These are phyloP conservation scores for Atethmia centrago DNA, from an alignment of 2,888 invertebrate species.

Conservation along the genomic window DNA sequence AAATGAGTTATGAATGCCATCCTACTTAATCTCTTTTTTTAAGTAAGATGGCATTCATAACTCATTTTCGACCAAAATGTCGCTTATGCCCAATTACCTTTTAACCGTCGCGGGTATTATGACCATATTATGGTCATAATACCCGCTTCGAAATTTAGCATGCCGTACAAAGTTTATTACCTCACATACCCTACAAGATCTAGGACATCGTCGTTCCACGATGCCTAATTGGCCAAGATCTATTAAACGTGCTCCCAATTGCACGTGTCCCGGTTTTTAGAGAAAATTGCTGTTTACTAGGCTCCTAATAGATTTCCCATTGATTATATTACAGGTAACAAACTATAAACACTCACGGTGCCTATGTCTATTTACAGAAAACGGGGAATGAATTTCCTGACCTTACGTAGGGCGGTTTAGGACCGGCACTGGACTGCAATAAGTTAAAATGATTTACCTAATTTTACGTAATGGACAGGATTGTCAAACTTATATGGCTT, in stretches of 20 bases:
- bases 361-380: not conserved
- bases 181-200: constrained; percentile 21
- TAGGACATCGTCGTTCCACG: constrained; percentile 19
- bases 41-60: no score
- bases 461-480: no score
- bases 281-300: constrained; percentile 15
- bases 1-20: no score
- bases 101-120: no score
- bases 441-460: not conserved
- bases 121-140: no score
- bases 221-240: constrained; percentile 37
- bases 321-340: not conserved
- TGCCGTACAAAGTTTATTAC: constrained; percentile 21
- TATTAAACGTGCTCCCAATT: constrained; percentile 33
- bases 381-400: not conserved
- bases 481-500: no score
- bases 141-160: constrained; percentile 2
- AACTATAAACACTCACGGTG: not conserved
- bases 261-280: constrained; percentile 3
- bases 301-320: not conserved
- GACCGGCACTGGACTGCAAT: not conserved
- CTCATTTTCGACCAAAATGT: no score
- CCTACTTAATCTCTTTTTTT: no score
- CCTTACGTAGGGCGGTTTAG: not conserved
- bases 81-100: no score